A percentile compares a stretch with the other conserved stretches of the same genome.
These are phyloP conservation scores for Pavo muticus DNA, from an alignment of 2,113 vertebrate species.

Conservation along the genomic window DNA sequence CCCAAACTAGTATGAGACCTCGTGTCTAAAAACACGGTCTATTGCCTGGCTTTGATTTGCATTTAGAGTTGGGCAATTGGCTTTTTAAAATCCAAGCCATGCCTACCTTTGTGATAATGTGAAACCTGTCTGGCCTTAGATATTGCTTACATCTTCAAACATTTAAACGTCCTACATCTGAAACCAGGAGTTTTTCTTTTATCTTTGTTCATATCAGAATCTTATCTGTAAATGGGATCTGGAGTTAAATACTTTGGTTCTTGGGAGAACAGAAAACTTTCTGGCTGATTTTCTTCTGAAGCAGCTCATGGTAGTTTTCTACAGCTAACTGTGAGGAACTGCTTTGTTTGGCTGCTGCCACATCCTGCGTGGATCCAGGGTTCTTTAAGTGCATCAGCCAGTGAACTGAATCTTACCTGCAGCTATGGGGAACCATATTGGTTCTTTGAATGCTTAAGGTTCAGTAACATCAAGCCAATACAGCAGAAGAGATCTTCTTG, in stretches of 20 bases:
- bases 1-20: background rate
- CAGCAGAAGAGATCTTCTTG: background rate
- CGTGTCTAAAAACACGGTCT: background rate
- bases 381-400: background rate
- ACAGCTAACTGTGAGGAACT: background rate
- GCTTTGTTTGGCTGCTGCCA: background rate
- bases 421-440: background rate
- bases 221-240: slow-evolving; percentile 13
- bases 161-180: background rate
- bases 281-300: slow-evolving; percentile 3
- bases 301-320: background rate
- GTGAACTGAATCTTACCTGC: background rate
- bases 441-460: background rate
- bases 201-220: background rate
- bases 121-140: background rate
- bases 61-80: background rate
- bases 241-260: slow-evolving; percentile 54
- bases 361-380: background rate
- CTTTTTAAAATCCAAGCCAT: background rate
- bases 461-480: background rate
- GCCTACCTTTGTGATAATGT: background rate
- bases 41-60: background rate
- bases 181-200: background rate
- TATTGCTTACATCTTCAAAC: background rate
- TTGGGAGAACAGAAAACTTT: background rate